Base-by-base conservation (phyloP, 2,797 vertebrate genomes). In the Merluccius polli region DNA sequence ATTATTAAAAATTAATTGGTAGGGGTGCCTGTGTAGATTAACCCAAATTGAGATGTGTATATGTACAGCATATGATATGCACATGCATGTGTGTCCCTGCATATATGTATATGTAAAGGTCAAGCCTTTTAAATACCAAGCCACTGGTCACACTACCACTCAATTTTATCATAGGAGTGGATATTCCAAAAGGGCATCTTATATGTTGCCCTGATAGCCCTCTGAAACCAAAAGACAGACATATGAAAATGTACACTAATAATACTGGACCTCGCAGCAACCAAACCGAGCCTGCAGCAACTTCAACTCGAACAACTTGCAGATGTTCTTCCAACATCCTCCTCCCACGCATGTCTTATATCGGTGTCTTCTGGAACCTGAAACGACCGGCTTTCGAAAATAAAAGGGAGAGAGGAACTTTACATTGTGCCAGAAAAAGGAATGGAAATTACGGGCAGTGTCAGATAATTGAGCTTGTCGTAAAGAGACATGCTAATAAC, bases 381-480 rank as follows among this genome's bases (percentile, higher is more conserved):
- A 81, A 92, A 92, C 88, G 90, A 93, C 86, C 92, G 88, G 92
- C 93, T 94, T 91, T 82, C 82, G 89, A 92, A 94, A 94, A 93
- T 92, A 92, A 93, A 93, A 65, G 8, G 18, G 93, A 90, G 92
- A 93, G 92, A 94, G 92, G 93, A 94, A 94, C 93, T 94, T 95
- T 94, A 93, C 93, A 94, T 94, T 93, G 94, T 94, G 94, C 93
- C 91, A 91, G 92, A 93, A 93, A 93, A 94, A 94, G 93, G 93
- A 93, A 94, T 94, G 93, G 93, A 95, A 95, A 95, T 94, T 93
- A 93, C 92, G 92, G 94, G 93, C 94, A 94, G 94, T 95, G 94
- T 94, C 93, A 93, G 93, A 95, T 95, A 95, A 95, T 95, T 95
- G 93, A 94, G 94, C 93, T 95, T 95, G 94, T 95, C 94, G 94